phyloP scores from a whole-genome alignment of 2,113 vertebrate species.

The Epinephelus fuscoguttatus region DNA sequence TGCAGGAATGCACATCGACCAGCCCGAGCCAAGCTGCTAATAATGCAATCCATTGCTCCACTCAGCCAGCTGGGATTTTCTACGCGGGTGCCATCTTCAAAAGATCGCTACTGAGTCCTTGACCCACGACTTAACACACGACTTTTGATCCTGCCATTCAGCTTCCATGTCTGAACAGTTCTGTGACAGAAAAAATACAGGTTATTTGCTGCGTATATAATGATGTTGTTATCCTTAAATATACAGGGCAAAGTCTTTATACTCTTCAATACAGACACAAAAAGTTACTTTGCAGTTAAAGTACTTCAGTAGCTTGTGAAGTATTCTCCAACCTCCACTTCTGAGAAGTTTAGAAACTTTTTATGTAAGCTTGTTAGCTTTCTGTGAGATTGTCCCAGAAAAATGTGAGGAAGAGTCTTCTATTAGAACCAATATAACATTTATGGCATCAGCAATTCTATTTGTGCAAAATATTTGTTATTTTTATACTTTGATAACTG shows the following conservation, averaged over 20 bases:
- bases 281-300: background rate
- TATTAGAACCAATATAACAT: background rate
- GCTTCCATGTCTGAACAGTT: background rate
- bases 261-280: background rate
- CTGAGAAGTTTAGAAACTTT: background rate
- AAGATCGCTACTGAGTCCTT: slow-evolving; percentile 17
- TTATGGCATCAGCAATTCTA: background rate
- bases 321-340: background rate
- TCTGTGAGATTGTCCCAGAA: background rate
- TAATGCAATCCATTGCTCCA: slow-evolving; percentile 62
- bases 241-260: background rate
- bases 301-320: background rate
- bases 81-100: slow-evolving; percentile 28
- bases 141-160: background rate
- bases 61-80: slow-evolving; percentile 61
- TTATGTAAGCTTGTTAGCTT: background rate
- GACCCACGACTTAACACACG: background rate
- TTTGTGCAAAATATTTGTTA: background rate
- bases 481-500: background rate
- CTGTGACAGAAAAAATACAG: background rate
- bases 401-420: background rate
- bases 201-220: background rate
- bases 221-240: background rate
- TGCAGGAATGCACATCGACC: slow-evolving; percentile 64
- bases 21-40: slow-evolving; percentile 52